These are phyloP conservation scores for Nephrocerus scutellatus DNA, from an alignment of 2,888 invertebrate genomes.

Conservation along the genomic window DNA sequence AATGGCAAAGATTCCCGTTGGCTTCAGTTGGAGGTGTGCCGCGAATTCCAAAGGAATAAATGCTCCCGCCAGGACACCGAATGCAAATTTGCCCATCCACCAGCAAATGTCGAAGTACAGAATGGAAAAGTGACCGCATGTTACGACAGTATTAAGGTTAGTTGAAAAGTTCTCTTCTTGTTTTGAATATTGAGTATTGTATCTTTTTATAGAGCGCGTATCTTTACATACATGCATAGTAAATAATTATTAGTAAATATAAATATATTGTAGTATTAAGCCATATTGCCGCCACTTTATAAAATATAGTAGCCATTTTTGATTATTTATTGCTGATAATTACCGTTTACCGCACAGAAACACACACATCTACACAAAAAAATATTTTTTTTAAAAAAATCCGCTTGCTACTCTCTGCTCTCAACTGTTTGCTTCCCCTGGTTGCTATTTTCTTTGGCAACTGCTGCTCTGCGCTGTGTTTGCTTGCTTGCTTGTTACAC, in stretches of 20 bases:
- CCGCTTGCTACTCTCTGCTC: no score
- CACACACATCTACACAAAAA: slow-evolving; percentile 8
- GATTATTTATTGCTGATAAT: slow-evolving; percentile 40
- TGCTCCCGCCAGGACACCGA: slow-evolving; percentile 98
- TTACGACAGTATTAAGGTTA: slow-evolving; percentile 99
- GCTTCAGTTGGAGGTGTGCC: slow-evolving; percentile 98
- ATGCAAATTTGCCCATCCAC: slow-evolving; percentile 99
- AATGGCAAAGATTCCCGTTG: slow-evolving; percentile 99
- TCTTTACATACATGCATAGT: background rate
- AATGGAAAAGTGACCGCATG: slow-evolving; percentile 99
- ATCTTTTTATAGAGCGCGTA: slow-evolving; percentile 8
- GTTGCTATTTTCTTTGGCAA: no score
- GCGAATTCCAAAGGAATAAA: slow-evolving; percentile 99
- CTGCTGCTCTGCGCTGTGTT: no score
- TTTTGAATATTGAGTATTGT: background rate
- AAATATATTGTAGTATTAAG: background rate
- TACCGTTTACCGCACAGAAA: background rate
- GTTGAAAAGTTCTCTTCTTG: slow-evolving; percentile 35
- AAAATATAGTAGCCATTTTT: no score
- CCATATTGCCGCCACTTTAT: background rate
- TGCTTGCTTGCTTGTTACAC: no score
- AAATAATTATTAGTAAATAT: background rate
- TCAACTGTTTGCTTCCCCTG: no score
- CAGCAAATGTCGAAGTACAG: slow-evolving; percentile 98
- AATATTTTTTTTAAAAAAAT: no score